phyloP scores from a whole-genome alignment of 2,888 invertebrate species.

The Caenorhabditis auriculariae region DNA sequence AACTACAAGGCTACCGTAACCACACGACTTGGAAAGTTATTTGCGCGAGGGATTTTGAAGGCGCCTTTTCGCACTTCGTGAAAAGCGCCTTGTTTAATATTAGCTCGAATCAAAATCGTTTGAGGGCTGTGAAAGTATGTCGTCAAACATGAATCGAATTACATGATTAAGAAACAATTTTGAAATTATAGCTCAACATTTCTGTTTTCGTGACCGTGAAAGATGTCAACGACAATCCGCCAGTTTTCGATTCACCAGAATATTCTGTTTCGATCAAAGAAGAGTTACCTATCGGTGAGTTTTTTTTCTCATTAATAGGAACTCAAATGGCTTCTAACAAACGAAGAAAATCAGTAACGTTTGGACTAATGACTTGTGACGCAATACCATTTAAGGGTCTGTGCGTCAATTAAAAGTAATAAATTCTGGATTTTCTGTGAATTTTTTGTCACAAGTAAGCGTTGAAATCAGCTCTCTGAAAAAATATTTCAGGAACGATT shows the following conservation, averaged over 20 bases:
- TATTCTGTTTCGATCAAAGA: constrained; percentile 55
- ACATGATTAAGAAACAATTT: constrained; percentile 3
- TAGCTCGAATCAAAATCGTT: too few relatives aligned
- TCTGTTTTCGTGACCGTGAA: constrained; percentile 57
- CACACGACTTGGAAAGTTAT: too few relatives aligned
- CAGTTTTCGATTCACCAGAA: constrained; percentile 50
- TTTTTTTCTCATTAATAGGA: too few relatives aligned
- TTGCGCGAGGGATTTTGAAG: background rate
- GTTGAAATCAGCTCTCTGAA: too few relatives aligned
- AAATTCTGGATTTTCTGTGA: background rate
- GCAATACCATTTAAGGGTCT: background rate
- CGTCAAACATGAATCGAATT: background rate
- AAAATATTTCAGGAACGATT: constrained; percentile 44
- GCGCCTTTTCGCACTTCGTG: too few relatives aligned
- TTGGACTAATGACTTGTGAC: background rate
- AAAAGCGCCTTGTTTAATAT: too few relatives aligned
- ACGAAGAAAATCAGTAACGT: background rate
- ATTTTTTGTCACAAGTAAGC: background rate
- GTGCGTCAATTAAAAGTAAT: background rate
- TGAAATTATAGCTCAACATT: constrained; percentile 56
- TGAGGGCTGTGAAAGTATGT: too few relatives aligned
- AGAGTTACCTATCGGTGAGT: constrained; percentile 52
- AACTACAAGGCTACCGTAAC: too few relatives aligned
- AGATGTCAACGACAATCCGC: constrained; percentile 62
- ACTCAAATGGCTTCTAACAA: background rate